Percentiles rank a stretch among this genome's conserved stretches.
Conservation (phyloP, 2,888 invertebrate genomes). For the Mesorhabditis sp. region DNA sequence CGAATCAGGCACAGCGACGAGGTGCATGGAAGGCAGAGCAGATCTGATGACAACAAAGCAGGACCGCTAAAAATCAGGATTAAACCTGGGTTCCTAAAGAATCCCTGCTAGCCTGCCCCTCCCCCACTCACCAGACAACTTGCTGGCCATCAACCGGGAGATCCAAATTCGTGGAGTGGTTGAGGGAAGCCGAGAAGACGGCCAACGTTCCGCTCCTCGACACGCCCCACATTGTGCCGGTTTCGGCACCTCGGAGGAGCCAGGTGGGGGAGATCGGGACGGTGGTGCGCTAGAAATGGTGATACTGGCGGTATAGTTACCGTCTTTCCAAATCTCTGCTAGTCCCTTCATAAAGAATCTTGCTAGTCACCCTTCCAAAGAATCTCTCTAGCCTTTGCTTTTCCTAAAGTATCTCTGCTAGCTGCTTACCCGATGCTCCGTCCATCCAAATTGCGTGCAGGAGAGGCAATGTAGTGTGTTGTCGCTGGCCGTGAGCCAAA, state of each 20-base stretch:
- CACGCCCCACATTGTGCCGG: slow-evolving; percentile 24
- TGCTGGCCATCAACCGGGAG: slow-evolving; percentile 15
- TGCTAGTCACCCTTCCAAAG: too few species aligned
- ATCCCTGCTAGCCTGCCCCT: neutral
- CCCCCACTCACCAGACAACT: slow-evolving; percentile 2
- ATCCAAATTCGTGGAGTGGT: slow-evolving; percentile 25
- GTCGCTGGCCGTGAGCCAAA: slow-evolving; percentile 41
- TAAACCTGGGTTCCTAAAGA: neutral
- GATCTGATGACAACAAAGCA: neutral
- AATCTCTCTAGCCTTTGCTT: neutral
- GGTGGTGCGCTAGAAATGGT: slow-evolving; percentile 13
- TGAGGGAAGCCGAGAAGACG: slow-evolving; percentile 25
- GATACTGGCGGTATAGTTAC: neutral
- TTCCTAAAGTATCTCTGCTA: neutral
- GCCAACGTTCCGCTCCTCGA: slow-evolving; percentile 27
- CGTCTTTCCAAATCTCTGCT: neutral
- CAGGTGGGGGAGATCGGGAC: slow-evolving; percentile 20
- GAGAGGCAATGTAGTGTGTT: slow-evolving; percentile 53
- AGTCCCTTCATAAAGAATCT: too few species aligned
- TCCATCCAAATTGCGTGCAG: slow-evolving; percentile 57
- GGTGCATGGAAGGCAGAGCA: slow-evolving; percentile 3
- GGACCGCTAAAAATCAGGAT: neutral
- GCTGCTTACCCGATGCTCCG: slow-evolving; percentile 56
- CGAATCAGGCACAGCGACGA: neutral
- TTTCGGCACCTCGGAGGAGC: slow-evolving; percentile 25